phyloP scores from a whole-genome alignment of 2,113 vertebrate genomes.

The Phoenicopterus ruber region DNA sequence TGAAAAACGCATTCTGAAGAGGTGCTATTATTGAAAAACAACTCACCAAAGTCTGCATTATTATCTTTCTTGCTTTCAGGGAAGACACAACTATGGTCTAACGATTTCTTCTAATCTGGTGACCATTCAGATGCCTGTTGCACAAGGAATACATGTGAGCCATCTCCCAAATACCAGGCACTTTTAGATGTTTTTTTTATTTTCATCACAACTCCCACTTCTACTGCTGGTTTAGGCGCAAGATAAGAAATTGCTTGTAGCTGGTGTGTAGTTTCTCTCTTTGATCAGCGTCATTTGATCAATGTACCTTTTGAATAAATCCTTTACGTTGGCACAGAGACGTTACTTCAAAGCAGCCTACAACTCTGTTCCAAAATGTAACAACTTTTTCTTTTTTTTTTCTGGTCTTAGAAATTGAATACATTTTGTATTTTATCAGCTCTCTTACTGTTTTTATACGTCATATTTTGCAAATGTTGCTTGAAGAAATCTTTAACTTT shows the following conservation, averaged over 20 bases:
- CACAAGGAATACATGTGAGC: not conserved
- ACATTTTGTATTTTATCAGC: not conserved
- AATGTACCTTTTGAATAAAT: not conserved
- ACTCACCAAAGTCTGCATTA: not conserved
- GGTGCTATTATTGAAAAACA: not conserved
- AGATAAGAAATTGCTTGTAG: not conserved
- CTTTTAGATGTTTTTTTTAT: not conserved
- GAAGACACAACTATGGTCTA: slow-evolving; percentile 31
- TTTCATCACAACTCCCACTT: not conserved
- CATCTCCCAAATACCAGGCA: not conserved
- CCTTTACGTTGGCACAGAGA: not conserved
- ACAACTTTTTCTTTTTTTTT: not conserved
- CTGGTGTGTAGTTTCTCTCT: not conserved
- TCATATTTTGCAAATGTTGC: not conserved
- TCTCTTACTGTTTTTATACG: not conserved
- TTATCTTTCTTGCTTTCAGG: not conserved
- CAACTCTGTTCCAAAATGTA: not conserved
- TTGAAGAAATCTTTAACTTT: not conserved
- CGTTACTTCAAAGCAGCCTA: not conserved
- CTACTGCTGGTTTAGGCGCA: not conserved
- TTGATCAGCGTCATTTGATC: not conserved
- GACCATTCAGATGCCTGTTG: not conserved
- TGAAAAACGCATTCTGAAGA: not conserved
- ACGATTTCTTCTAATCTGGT: slow-evolving; percentile 22
- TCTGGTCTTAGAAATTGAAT: not conserved